Conservation (phyloP, 1,140 invertebrate species). For the Drepana arcuata region DNA sequence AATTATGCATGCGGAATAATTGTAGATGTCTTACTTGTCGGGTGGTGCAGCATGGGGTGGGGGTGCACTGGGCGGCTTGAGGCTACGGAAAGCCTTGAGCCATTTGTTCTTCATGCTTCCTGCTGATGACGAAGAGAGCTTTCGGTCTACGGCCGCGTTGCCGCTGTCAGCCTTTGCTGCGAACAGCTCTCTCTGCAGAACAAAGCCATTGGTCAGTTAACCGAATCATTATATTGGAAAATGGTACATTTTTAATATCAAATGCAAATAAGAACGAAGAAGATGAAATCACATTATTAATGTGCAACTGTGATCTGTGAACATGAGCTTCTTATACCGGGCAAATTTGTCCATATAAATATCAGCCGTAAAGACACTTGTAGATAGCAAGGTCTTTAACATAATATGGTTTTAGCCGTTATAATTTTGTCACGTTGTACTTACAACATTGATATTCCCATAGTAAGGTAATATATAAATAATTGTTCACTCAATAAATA, state of each 20-base stretch:
- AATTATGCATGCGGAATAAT: no score
- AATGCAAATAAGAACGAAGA: background rate
- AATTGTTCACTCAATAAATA: background rate
- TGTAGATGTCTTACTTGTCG: conserved; percentile 69
- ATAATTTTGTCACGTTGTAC: no score
- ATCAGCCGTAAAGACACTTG: no score
- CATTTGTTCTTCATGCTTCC: conserved; percentile 97
- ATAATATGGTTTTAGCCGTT: no score
- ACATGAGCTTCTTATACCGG: no score
- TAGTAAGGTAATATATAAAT: background rate
- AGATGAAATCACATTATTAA: background rate
- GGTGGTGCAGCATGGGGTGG: conserved; percentile 66
- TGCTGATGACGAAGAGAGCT: conserved; percentile 88
- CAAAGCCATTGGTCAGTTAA: no score
- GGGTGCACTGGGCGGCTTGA: conserved; percentile 84
- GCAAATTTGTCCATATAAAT: no score
- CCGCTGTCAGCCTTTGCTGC: conserved; percentile 80
- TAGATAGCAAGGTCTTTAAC: no score
- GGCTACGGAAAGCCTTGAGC: conserved; percentile 96
- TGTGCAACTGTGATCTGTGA: background rate
- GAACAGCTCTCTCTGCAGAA: conserved; percentile 90
- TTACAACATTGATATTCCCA: no score
- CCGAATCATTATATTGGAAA: background rate
- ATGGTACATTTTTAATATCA: background rate
- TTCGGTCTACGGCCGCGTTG: conserved; percentile 78